Evolutionary conservation across 2,888 invertebrate genomes (phyloP).

Genomic region (Gasteruption jaculator): DNA sequence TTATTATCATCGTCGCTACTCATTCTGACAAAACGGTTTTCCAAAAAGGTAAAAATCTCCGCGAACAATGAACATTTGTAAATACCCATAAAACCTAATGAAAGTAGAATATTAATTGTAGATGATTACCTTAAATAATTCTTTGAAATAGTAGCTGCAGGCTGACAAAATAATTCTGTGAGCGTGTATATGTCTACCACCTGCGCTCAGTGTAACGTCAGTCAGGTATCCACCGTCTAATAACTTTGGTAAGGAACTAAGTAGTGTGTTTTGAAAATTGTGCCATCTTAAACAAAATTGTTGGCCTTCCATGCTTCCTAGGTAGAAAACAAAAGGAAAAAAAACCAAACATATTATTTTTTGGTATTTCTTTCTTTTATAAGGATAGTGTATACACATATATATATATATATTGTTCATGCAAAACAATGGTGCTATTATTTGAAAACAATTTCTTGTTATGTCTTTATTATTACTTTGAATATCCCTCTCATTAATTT

Average conservation of each 20-base stretch:
- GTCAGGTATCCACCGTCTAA: conserved; percentile 77
- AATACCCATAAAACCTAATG: conserved; percentile 3
- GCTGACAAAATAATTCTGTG: conserved; percentile 84
- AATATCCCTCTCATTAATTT: too few relatives aligned
- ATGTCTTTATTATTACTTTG: too few relatives aligned
- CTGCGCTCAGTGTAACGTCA: conserved; percentile 83
- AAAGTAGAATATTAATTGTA: conserved; percentile 7
- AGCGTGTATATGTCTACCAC: conserved; percentile 77
- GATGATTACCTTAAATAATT: conserved; percentile 70
- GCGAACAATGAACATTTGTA: too few relatives aligned
- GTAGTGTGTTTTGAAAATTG: conserved; percentile 70
- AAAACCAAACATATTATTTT: too few relatives aligned
- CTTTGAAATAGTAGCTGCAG: conserved; percentile 87
- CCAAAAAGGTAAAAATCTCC: conserved; percentile 1
- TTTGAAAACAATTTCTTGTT: too few relatives aligned
- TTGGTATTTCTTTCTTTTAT: too few relatives aligned
- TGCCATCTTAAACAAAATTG: conserved; percentile 85
- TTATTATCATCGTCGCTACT: not conserved
- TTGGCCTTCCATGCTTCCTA: conserved; percentile 60
- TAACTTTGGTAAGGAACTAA: conserved; percentile 73
- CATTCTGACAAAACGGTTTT: too few relatives aligned
- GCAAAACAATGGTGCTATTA: too few relatives aligned
- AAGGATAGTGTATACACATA: too few relatives aligned
- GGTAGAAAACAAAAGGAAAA: too few relatives aligned
- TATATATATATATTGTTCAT: too few relatives aligned